Evolutionary conservation across 2,113 vertebrate species (phyloP).

Genomic region (Calypte anna): DNA sequence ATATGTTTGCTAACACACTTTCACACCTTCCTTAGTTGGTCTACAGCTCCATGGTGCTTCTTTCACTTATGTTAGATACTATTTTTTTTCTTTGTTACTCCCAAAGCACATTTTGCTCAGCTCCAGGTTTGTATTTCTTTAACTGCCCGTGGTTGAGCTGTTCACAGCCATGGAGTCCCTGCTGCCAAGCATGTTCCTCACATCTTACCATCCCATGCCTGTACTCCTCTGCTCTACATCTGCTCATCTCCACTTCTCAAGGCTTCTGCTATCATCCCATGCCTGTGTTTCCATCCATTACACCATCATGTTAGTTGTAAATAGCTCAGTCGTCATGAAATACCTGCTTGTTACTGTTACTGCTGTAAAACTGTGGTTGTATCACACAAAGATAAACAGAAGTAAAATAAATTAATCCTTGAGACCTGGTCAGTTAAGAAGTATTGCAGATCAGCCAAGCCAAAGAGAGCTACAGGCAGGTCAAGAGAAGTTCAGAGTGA

Average conservation of each 20-base stretch:
- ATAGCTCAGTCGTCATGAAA: not conserved
- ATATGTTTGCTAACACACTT: not conserved
- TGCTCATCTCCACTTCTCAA: not conserved
- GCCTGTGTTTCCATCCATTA: not conserved
- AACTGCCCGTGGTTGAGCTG: rapidly evolving
- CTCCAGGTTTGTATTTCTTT: not conserved
- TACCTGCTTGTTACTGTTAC: not conserved
- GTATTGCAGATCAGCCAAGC: not conserved
- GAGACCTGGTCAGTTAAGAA: constrained; percentile 15
- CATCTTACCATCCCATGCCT: not conserved
- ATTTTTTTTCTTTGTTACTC: not conserved
- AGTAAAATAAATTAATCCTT: not conserved
- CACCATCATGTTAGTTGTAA: not conserved
- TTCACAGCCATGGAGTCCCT: not conserved
- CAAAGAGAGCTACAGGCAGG: not conserved
- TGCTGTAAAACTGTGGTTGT: not conserved
- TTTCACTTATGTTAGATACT: not conserved
- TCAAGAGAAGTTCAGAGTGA: constrained; percentile 10
- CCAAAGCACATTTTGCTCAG: not conserved
- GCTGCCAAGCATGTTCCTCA: not conserved
- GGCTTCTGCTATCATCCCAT: not conserved
- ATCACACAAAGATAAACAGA: constrained; percentile 10
- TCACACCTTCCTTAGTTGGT: not conserved
- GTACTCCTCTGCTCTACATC: not conserved
- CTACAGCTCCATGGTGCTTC: not conserved